Conservation (phyloP, 2,888 invertebrate genomes). For the Oligia strigilis region DNA sequence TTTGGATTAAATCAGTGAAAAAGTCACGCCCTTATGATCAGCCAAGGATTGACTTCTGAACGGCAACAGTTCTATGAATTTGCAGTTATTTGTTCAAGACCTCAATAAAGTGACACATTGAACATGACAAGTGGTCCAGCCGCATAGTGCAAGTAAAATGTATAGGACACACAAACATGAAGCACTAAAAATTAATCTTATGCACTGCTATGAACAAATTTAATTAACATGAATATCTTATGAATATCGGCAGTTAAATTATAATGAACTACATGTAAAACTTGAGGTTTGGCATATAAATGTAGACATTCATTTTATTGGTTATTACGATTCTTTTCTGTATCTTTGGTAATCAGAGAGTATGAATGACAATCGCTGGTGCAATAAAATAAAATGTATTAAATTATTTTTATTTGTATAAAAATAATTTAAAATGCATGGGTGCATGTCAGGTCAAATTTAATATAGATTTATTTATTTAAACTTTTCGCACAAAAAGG, state of each 20-base stretch:
- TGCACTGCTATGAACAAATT: constrained; percentile 52
- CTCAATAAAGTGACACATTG: neutral
- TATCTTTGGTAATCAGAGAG: constrained; percentile 41
- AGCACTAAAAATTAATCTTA: constrained; percentile 45
- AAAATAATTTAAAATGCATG: too few species aligned
- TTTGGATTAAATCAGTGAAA: neutral
- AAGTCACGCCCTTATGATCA: too few species aligned
- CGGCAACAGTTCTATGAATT: neutral
- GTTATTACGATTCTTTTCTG: constrained; percentile 43
- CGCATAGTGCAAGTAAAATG: constrained; percentile 9
- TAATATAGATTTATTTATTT: constrained; percentile 8
- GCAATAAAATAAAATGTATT: constrained; percentile 37
- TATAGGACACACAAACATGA: constrained; percentile 27
- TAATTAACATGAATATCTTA: constrained; percentile 59
- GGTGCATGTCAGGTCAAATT: constrained; percentile 13
- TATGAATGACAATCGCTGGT: constrained; percentile 35
- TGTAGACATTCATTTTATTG: constrained; percentile 55
- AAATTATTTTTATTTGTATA: constrained; percentile 42
- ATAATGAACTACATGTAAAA: constrained; percentile 49
- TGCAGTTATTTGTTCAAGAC: neutral
- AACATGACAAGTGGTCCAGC: constrained; percentile 6
- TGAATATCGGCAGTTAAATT: constrained; percentile 60
- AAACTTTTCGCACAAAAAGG: too few species aligned
- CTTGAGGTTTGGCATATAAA: constrained; percentile 57
- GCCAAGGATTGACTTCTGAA: neutral